Conservation (phyloP, 2,888 invertebrate genomes). For the Eustalomyia histrio region DNA sequence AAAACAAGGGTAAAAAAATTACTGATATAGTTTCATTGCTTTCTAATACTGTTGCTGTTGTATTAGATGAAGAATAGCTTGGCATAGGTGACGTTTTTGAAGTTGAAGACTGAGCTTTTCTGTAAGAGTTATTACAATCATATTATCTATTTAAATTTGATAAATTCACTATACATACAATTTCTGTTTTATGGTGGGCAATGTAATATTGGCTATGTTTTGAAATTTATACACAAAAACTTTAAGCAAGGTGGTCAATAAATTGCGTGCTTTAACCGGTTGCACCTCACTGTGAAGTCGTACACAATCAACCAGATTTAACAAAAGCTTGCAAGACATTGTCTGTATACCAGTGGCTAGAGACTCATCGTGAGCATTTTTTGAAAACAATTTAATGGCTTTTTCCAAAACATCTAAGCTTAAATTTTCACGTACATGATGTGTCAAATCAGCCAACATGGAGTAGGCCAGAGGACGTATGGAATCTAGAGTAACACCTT, state of each 20-base stretch:
- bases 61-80: background rate
- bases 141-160: background rate
- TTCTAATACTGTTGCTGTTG: conserved; percentile 32
- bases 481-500: conserved; percentile 98
- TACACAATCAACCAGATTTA: conserved; percentile 97
- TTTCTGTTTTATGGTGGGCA: conserved; percentile 91
- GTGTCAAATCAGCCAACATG: conserved; percentile 97
- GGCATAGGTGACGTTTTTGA: conserved; percentile 61
- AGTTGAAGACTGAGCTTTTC: conserved; percentile 70
- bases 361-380: conserved; percentile 98
- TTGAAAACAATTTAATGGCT: conserved; percentile 96
- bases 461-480: conserved; percentile 96
- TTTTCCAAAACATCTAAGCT: conserved; percentile 90
- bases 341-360: conserved; percentile 90
- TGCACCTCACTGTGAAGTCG: conserved; percentile 88
- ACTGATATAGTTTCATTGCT: conserved; percentile 56
- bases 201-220: conserved; percentile 94
- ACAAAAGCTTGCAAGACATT: conserved; percentile 96
- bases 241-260: conserved; percentile 95
- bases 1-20: conserved; percentile 2
- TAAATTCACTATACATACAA: conserved; percentile 81
- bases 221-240: conserved; percentile 98
- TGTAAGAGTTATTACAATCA: conserved; percentile 42
- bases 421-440: conserved; percentile 94
- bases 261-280: conserved; percentile 80